Evolutionary conservation across 1,140 invertebrate genomes (phyloP).

Genomic region (Pachypeltis micranthus): DNA sequence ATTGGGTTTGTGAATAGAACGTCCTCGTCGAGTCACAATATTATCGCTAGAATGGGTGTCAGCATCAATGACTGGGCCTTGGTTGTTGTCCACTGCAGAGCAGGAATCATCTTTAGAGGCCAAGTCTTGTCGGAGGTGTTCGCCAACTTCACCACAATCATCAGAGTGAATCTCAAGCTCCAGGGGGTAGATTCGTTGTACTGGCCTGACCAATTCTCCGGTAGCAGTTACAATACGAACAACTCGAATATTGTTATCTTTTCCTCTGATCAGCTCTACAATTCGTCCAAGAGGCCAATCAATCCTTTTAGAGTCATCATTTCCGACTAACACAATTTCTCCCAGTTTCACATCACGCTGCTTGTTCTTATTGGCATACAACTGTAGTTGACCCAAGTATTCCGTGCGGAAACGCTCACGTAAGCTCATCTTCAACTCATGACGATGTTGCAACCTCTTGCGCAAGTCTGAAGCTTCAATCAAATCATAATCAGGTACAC

Average conservation of each 20-base stretch:
- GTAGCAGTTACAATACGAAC: conserved; percentile 23
- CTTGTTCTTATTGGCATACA: not conserved
- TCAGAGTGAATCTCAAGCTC: too few relatives aligned
- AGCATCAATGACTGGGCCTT: too few relatives aligned
- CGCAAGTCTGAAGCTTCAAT: not conserved
- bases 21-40: too few relatives aligned
- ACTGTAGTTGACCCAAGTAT: conserved; percentile 15
- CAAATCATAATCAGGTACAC: conserved; percentile 23
- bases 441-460: not conserved
- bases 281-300: conserved; percentile 30
- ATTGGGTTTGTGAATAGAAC: too few relatives aligned
- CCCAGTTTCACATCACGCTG: not conserved
- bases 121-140: too few relatives aligned
- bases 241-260: conserved; percentile 25
- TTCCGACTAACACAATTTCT: conserved; percentile 26
- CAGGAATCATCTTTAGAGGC: too few relatives aligned
- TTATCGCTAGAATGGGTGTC: too few relatives aligned
- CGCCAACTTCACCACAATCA: too few relatives aligned
- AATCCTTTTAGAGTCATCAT: conserved; percentile 24
- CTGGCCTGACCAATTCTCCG: conserved; percentile 18
- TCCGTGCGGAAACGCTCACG: conserved; percentile 12
- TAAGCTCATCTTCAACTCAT: not conserved
- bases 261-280: conserved; percentile 24
- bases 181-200: conserved; percentile 10
- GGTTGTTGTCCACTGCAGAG: too few relatives aligned